Base-by-base conservation (phyloP, 2,113 vertebrate species). In the Percina caprodes region DNA sequence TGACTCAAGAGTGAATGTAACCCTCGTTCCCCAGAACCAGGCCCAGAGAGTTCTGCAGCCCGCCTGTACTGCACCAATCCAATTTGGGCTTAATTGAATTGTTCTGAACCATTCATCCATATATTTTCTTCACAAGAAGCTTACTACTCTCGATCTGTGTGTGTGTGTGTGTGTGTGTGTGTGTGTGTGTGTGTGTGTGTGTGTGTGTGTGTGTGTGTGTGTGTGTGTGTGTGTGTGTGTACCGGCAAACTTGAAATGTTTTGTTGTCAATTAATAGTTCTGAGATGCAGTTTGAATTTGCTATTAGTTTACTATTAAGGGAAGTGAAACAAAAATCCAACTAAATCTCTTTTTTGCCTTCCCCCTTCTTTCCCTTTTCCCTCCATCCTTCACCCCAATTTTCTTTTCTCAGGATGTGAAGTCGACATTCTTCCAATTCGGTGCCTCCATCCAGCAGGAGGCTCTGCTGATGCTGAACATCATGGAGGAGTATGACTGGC, bases 401-500 rank as follows among this genome's bases (percentile, higher is more conserved):
- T 30, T 49, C 69, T 74, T 52, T 48, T 63, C 24, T 45, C 94
- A 99, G 98, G 98, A 99, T 85, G 96, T 96, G 30, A 97, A 96
- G 87, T 99, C 98, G 2, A 98, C 97, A 0, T 99, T 99, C 94
- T 99, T 99, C 94, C 98, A 99, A 85, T 99, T 99, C 42, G 98
- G 98, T 19, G 98, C 98, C 5, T 99, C 98, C 73, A 99, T 99
- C 91, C 98, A 99, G 87, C 98, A 99, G 92, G 98, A 99, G 93
- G 97, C 97, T 74, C 96, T 96, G 0, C 93, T 98, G 85, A 98
- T 99, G 98, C 88, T 99, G 67, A 99, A 98, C 92, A 99, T 99
- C 90, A 99, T 99, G 98, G 97, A 99, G 91, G 98, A 99, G 93
- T 99, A 99, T 1, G 98, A 99, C 94, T 99, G 98, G 98, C 98